A percentile compares a stretch with the other conserved stretches of the same genome.
These are phyloP conservation scores for Aepyceros melampus DNA, from an alignment of 2,113 vertebrate species.

Conservation along the genomic window DNA sequence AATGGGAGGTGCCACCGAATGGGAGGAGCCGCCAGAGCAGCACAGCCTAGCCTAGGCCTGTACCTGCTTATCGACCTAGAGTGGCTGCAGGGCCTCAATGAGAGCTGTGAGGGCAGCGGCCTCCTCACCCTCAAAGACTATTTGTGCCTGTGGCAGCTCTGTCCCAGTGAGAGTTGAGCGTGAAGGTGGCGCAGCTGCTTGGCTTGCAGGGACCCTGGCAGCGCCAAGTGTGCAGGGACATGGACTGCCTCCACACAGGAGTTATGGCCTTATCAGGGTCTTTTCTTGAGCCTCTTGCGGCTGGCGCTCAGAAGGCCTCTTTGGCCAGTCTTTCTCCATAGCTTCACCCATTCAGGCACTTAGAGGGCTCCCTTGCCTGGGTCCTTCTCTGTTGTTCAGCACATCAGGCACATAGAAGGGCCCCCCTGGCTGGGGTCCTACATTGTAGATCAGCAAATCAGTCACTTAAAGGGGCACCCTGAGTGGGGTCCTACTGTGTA, in stretches of 20 bases:
- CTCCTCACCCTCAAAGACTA: too few relatives aligned
- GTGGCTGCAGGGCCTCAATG: constrained; percentile 94
- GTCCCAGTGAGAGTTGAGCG: background rate
- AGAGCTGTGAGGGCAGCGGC: constrained; percentile 91
- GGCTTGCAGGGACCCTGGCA: background rate
- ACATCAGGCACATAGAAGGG: background rate
- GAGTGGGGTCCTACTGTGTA: background rate
- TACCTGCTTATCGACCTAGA: constrained; percentile 90
- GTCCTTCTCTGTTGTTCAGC: background rate
- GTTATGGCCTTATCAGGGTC: background rate
- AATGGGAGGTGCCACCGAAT: constrained; percentile 72
- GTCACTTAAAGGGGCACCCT: background rate
- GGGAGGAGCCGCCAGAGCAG: constrained; percentile 81
- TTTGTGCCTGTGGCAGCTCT: background rate
- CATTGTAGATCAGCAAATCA: background rate
- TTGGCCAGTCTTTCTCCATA: background rate
- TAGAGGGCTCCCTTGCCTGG: background rate
- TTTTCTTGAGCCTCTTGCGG: background rate
- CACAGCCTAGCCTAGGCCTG: constrained; percentile 90
- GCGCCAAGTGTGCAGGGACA: background rate
- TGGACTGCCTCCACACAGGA: background rate
- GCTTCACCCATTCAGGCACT: background rate
- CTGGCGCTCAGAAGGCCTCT: background rate
- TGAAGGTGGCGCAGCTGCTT: background rate
- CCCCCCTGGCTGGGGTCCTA: background rate